These are phyloP conservation scores for Protaetia brevitarsis DNA, from an alignment of 1,140 invertebrate species.

Conservation along the genomic window DNA sequence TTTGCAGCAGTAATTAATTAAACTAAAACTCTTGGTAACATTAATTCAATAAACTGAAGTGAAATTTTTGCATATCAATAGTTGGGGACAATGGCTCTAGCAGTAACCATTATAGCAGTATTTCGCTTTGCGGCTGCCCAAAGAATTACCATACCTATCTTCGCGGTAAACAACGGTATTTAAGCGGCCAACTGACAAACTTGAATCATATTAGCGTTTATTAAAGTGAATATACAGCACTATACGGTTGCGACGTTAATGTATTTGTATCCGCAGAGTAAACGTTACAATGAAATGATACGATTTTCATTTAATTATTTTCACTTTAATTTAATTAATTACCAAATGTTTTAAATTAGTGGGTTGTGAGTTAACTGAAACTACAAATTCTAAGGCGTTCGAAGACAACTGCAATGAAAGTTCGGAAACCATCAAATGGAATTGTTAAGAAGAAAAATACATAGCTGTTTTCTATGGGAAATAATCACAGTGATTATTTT, in stretches of 20 bases:
- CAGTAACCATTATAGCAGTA: not conserved
- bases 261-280: too few relatives aligned
- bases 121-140: not conserved
- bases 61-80: not conserved
- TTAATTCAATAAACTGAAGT: not conserved
- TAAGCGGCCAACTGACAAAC: not conserved
- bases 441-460: too few relatives aligned
- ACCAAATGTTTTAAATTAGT: not conserved
- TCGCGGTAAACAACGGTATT: not conserved
- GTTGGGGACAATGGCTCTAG: not conserved
- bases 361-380: conserved; percentile 1
- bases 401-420: too few relatives aligned
- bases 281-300: too few relatives aligned
- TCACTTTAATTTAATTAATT: too few relatives aligned
- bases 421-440: too few relatives aligned
- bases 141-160: not conserved
- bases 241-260: not conserved
- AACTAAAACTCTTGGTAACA: too few relatives aligned
- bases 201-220: not conserved
- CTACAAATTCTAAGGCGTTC: conserved; percentile 1
- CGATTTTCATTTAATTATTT: too few relatives aligned
- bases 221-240: too few relatives aligned
- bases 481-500: not conserved
- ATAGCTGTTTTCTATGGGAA: not conserved
- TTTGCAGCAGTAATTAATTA: too few relatives aligned